phyloP scores from a whole-genome alignment of 2,888 invertebrate genomes.

The Nasonovia ribisnigri region DNA sequence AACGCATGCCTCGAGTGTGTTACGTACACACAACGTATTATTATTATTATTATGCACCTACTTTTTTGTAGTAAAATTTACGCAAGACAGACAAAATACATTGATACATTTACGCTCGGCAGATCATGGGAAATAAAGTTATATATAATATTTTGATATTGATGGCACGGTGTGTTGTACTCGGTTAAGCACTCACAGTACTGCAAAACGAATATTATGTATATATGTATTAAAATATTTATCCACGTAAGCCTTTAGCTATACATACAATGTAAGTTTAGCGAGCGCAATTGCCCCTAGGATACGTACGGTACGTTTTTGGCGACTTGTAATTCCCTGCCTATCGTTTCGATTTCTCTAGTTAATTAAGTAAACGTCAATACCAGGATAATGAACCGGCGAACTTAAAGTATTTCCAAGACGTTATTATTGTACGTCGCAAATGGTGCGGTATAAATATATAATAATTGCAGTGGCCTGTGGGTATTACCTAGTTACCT shows the following conservation, averaged over 20 bases:
- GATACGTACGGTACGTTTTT: neutral
- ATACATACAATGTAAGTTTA: neutral
- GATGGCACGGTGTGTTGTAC: neutral
- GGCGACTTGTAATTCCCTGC: neutral
- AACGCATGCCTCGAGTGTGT: neutral
- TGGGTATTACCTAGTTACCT: neutral
- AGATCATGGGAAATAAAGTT: neutral
- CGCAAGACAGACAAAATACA: neutral
- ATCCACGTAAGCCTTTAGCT: neutral
- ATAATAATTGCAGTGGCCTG: no score
- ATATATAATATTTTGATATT: neutral
- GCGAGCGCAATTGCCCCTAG: neutral
- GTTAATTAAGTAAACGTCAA: neutral
- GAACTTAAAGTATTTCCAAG: neutral
- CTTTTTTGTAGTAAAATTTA: neutral
- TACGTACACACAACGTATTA: neutral
- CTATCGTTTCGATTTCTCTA: neutral
- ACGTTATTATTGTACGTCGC: neutral
- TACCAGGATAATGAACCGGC: neutral
- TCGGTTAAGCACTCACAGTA: neutral
- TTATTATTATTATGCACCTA: neutral
- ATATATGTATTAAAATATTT: neutral
- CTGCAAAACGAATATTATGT: neutral
- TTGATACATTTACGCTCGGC: neutral
- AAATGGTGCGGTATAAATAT: neutral